A percentile compares a stretch with the other conserved stretches of the same genome.
phyloP scores from a whole-genome alignment of 2,113 vertebrate genomes.

The Oncorhynchus mykiss region DNA sequence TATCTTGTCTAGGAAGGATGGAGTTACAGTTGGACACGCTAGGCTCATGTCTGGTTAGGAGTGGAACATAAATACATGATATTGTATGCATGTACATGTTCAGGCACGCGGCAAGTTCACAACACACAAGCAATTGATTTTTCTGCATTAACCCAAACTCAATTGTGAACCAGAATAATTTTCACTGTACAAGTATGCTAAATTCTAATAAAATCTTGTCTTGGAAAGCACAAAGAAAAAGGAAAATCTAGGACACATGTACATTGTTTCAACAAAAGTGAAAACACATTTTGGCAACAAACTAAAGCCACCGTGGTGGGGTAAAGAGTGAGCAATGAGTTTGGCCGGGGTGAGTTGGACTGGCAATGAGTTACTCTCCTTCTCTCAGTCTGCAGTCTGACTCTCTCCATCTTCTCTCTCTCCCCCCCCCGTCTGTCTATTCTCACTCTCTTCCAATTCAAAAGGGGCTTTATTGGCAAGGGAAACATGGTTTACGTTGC shows the following conservation, averaged over 20 bases:
- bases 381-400: no score
- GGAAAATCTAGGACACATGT: neutral
- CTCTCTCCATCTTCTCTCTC: no score
- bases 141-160: neutral
- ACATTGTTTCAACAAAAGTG: constrained; percentile 1
- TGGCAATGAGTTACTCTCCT: constrained; percentile 12
- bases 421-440: no score
- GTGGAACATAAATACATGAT: neutral
- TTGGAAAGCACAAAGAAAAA: neutral
- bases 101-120: constrained; percentile 12
- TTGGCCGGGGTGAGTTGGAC: neutral
- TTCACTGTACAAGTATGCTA: no score
- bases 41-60: no score
- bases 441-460: no score
- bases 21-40: neutral
- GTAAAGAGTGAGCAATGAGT: neutral
- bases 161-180: neutral
- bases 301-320: neutral
- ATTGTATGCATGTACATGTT: constrained; percentile 20
- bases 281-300: neutral
- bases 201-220: no score
- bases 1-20: no score
- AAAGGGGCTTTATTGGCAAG: no score
- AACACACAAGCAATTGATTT: no score
- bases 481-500: no score